Conservation (phyloP, 1,140 invertebrate genomes). For the Limonius californicus region DNA sequence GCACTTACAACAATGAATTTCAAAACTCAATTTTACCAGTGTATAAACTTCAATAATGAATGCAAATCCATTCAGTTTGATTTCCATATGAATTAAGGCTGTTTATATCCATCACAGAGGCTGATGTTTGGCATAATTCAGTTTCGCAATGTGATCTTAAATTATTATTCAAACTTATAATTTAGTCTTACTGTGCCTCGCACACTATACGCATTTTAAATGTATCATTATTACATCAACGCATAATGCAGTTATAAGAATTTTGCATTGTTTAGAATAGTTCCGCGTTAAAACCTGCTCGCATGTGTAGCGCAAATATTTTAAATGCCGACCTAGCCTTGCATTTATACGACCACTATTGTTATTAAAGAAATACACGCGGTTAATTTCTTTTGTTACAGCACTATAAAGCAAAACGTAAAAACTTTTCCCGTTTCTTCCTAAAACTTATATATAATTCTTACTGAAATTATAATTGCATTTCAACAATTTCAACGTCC, state of each 20-base stretch:
- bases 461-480: too few species aligned
- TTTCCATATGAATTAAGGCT: constrained; percentile 11
- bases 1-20: constrained; percentile 4
- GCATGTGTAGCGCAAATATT: too few species aligned
- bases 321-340: too few species aligned
- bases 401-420: too few species aligned
- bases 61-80: constrained; percentile 12
- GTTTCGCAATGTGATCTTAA: constrained; percentile 6
- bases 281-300: not conserved
- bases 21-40: constrained; percentile 13
- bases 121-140: constrained; percentile 13
- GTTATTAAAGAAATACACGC: too few species aligned
- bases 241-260: too few species aligned
- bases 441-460: too few species aligned
- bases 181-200: not conserved
- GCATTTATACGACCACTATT: too few species aligned
- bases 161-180: constrained; percentile 10
- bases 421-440: too few species aligned
- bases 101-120: constrained; percentile 7
- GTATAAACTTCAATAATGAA: constrained; percentile 14
- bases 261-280: not conserved
- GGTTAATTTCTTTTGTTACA: too few species aligned
- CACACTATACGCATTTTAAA: not conserved
- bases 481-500: too few species aligned
- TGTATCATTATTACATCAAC: too few species aligned